Conservation (phyloP, 2,113 vertebrate species). For the Todiramphus chloris region DNA sequence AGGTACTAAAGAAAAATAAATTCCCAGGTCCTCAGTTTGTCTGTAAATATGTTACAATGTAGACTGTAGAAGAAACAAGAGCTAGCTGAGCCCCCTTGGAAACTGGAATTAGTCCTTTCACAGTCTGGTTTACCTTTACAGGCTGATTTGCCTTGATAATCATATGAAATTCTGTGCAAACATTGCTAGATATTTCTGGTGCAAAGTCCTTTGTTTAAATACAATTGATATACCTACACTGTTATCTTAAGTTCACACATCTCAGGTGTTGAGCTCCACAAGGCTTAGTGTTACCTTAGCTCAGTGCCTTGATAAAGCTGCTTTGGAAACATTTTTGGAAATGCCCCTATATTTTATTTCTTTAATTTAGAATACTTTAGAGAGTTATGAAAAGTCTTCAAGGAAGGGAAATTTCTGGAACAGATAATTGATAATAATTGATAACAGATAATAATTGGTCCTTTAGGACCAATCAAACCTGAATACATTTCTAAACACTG, state of each 20-base stretch:
- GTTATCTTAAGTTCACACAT: not conserved
- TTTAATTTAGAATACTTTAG: not conserved
- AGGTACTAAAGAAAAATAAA: not conserved
- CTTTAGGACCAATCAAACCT: not conserved
- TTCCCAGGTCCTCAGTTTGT: not conserved
- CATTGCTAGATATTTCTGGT: not conserved
- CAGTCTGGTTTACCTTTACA: too few species aligned
- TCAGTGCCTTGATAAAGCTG: not conserved
- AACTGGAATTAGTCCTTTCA: not conserved
- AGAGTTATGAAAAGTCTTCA: not conserved
- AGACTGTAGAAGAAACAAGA: not conserved
- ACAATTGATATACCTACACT: fast-evolving
- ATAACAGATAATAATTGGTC: not conserved
- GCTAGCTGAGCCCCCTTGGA: not conserved
- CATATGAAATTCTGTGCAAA: not conserved
- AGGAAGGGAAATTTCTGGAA: not conserved
- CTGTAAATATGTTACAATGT: not conserved
- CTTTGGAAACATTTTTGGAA: not conserved
- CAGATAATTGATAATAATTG: not conserved
- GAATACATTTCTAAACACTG: not conserved
- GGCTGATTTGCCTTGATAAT: not conserved
- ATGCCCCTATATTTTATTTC: not conserved
- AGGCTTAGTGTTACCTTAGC: not conserved
- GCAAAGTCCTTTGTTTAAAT: not conserved
- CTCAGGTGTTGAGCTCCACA: not conserved